phyloP scores from a whole-genome alignment of 2,797 vertebrate species.

The Acanthis flammea region DNA sequence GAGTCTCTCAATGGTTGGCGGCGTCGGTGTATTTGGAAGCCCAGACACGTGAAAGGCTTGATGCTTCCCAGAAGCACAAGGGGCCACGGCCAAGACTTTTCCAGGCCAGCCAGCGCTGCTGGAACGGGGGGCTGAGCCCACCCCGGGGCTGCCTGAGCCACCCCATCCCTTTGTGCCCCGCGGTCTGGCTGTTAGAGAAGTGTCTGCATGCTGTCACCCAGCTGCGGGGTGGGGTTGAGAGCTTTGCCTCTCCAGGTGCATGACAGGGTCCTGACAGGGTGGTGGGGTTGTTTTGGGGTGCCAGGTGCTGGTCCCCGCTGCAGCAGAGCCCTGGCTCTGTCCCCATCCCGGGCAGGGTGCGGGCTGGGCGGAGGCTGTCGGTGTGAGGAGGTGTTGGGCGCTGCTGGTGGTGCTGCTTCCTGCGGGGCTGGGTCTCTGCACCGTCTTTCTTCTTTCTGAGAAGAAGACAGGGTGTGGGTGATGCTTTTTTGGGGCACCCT shows the following conservation, averaged over 20 bases:
- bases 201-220: background rate
- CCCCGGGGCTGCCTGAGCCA: background rate
- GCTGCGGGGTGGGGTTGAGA: background rate
- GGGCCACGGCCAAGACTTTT: background rate
- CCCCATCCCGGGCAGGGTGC: rapidly evolving
- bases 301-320: background rate
- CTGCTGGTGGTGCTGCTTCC: background rate
- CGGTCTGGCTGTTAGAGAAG: rapidly evolving
- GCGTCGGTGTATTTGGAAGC: background rate
- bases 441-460: rapidly evolving
- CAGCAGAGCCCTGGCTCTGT: background rate
- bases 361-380: background rate
- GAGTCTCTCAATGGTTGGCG: background rate
- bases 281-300: background rate
- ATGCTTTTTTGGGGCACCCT: background rate
- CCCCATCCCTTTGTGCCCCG: background rate
- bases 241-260: background rate
- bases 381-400: rapidly evolving
- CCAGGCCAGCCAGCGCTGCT: background rate
- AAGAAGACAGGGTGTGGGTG: background rate
- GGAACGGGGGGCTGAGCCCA: background rate
- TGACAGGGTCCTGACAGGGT: background rate
- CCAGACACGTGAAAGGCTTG: background rate
- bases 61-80: background rate
- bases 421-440: background rate